Conservation (phyloP, 2,113 vertebrate species). For the Strix uralensis region DNA sequence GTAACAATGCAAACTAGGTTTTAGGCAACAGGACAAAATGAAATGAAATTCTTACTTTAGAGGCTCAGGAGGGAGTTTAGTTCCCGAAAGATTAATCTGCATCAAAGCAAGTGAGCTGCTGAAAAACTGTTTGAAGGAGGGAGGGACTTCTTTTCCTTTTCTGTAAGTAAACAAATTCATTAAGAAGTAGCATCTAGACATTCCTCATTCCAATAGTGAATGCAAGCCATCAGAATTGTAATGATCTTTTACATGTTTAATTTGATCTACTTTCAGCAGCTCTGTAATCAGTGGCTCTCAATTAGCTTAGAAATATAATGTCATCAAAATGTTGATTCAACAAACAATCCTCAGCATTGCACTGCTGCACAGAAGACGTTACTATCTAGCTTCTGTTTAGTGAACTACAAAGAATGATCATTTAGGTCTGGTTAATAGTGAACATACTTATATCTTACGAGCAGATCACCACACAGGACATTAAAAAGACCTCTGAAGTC, state of each 20-base stretch:
- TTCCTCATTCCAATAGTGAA: background rate
- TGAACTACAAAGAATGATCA: background rate
- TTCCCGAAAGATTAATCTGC: constrained; percentile 93
- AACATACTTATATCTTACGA: background rate
- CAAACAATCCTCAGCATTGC: background rate
- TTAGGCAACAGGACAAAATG: constrained; percentile 21
- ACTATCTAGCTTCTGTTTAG: background rate
- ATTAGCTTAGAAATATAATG: constrained; percentile 36
- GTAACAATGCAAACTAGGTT: background rate
- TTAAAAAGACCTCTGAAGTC: background rate
- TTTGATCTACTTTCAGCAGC: background rate
- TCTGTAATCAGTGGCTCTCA: constrained; percentile 28
- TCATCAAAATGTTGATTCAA: constrained; percentile 50
- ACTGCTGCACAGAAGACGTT: background rate
- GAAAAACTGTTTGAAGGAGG: constrained; percentile 96
- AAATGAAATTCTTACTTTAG: constrained; percentile 85
- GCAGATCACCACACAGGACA: background rate
- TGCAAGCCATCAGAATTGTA: background rate
- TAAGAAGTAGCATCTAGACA: background rate
- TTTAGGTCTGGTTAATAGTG: background rate
- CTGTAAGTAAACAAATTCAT: constrained; percentile 67
- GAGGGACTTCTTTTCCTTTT: constrained; percentile 94
- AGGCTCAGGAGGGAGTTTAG: constrained; percentile 91
- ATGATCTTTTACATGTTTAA: constrained; percentile 4
- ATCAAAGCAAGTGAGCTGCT: constrained; percentile 89